Evolutionary conservation across 2,113 vertebrate species (phyloP).

Genomic region (Clarias gariepinus): DNA sequence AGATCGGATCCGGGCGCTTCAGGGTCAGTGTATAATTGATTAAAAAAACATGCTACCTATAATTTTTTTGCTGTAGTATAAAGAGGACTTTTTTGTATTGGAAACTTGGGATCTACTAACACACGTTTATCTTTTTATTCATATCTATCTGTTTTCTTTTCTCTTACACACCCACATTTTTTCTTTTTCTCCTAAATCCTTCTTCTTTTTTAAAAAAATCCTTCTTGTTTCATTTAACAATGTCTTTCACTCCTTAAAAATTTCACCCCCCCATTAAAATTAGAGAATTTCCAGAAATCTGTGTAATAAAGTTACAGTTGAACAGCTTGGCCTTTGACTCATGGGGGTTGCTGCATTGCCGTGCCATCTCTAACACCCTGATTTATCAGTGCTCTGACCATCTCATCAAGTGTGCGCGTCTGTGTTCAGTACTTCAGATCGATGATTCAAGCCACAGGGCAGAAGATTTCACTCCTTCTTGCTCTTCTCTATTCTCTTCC

Average conservation of each 20-base stretch:
- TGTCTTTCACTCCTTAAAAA: background rate
- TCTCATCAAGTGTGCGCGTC: background rate
- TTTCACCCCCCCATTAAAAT: no score
- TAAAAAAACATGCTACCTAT: no score
- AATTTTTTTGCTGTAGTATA: no score
- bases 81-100: no score
- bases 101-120: no score
- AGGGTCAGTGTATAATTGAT: no score
- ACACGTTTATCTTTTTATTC: background rate
- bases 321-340: slow-evolving; percentile 62
- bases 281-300: background rate
- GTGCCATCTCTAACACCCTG: slow-evolving; percentile 15
- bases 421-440: background rate
- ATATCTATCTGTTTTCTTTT: background rate
- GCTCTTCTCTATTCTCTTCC: background rate
- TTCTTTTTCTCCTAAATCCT: background rate
- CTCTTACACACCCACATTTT: background rate
- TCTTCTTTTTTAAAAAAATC: background rate
- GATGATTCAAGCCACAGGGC: background rate
- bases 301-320: slow-evolving; percentile 73
- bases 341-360: slow-evolving; percentile 55
- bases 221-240: background rate
- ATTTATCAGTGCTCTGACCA: background rate
- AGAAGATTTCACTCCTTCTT: slow-evolving; percentile 29
- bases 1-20: background rate